Base-by-base conservation (phyloP, 2,797 vertebrate species). In the Lagodon rhomboides region DNA sequence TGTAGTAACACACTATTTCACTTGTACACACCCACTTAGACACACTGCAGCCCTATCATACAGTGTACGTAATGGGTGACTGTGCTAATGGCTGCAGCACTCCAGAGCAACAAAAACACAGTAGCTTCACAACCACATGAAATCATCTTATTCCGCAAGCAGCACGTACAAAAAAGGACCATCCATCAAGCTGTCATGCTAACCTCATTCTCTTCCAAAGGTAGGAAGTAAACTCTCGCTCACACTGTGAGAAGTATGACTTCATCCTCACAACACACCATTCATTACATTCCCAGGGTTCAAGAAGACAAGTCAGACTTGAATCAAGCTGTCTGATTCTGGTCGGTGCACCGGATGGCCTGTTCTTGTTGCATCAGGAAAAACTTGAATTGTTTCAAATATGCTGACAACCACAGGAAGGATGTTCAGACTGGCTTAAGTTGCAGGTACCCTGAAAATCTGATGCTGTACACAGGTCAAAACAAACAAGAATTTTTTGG, bases 161-260 rank as follows among this genome's bases (percentile, higher is more conserved):
- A 62, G 73, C 7, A 55, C 41, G 74, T 53, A 41, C 74, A 75
- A 75, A 85, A 84, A 83, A 73, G 73, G 68, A 51, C 55, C 86
- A 92, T 93, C 82, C 79, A 87, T 93, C 87, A 92, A 85, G 68
- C 80, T 89, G 86, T 87, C 88, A 68, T 0, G 3, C 79, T 71
- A 60, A 84, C 74, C 81, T 83, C 80, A 20, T 50, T 62, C 74
- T 69, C 75, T 46, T 68, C 71, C 68, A 78, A 77, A 90, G 87
- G 90, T 92, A 86, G 82, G 84, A 90, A 70, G 76, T 53, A 79
- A 78, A 76, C 25, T 56, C 77, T 51, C 53, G 17, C 46, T n/a
- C 58, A 12, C 73, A 8, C 51, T 43, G 30, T 17, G 63, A 68
- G 60, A 58, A 38, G 69, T 1, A 85, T 79, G 82, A 82, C 82